These are phyloP conservation scores for Synergus gifuensis DNA, from an alignment of 2,888 invertebrate genomes.

Conservation along the genomic window DNA sequence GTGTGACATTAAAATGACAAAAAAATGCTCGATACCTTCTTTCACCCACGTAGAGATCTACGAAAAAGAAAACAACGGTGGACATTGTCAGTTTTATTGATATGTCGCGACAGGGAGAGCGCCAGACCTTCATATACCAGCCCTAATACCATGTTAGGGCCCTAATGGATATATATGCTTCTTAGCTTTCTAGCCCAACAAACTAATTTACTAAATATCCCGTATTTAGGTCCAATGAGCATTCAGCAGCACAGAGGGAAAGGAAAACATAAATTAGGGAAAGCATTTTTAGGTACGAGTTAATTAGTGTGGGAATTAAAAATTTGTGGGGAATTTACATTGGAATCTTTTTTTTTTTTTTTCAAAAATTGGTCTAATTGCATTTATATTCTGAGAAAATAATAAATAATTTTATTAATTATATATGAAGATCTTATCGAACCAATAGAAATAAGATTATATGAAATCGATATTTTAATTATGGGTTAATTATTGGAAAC, in stretches of 20 bases:
- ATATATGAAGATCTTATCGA: background rate
- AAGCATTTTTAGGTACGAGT: background rate
- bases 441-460: background rate
- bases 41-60: background rate
- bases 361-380: background rate
- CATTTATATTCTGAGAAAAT: background rate
- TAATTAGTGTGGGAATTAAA: background rate
- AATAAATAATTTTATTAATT: background rate
- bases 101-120: conserved; percentile 63
- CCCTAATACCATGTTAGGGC: background rate
- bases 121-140: conserved; percentile 43
- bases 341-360: background rate
- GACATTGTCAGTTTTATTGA: conserved; percentile 63
- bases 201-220: background rate
- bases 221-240: background rate
- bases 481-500: background rate
- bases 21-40: background rate
- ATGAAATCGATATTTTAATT: conserved; percentile 1
- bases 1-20: background rate
- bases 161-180: background rate
- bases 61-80: conserved; percentile 48
- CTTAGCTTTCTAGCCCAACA: background rate
- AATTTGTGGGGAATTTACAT: background rate
- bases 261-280: background rate
- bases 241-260: background rate